Base-by-base conservation (phyloP, 2,113 vertebrate genomes). In the Sciurus niger region DNA sequence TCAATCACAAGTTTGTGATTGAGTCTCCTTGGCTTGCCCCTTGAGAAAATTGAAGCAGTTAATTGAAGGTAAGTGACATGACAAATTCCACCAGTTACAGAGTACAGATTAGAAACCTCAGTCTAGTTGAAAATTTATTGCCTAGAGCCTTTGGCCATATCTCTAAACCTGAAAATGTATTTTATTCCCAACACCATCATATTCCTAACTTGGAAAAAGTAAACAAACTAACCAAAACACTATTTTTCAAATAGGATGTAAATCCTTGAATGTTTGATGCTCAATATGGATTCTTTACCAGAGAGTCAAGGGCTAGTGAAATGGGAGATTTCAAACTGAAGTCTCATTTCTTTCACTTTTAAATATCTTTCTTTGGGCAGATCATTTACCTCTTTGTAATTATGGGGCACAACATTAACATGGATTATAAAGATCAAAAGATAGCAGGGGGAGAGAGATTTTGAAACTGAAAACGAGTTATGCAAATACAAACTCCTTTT, bases 41-140 rank as follows among this genome's bases (percentile, higher is more conserved):
- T 91, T 96, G 84, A 93, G 85, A 90, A 96, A 94, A 96, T 3
- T 37, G 89, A 90, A 88, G 60, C 72, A 85, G 89, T 96, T 97
- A 84, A 89, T 94, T 95, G 89, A 85, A 85, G 30, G 74, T 94
- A 76, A 84, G 17, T 84, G 93, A 90, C 43, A 58, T 93, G 86
- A 96, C 83, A 48, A 89, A 96, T 94, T 92, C 48, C 53, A 11
- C 14, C 18, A 91, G 28, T 67, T 79, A 55, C 46, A 88, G 60
- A 48, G 67, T 32, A 46, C 46, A 94, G 74, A 95, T 77, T 77
- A 40, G 74, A 94, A 82, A 95, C 67, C 58, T 67, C 37, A 84
- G 40, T 74, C 72, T 92, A 24, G 6, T 89, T 95, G 83, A 67
- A 93, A 92, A 94, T 94, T 48, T 92, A 84, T 94, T 93, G 43